These are phyloP conservation scores for Gadus chalcogrammus DNA, from an alignment of 2,113 vertebrate genomes.

Conservation along the genomic window DNA sequence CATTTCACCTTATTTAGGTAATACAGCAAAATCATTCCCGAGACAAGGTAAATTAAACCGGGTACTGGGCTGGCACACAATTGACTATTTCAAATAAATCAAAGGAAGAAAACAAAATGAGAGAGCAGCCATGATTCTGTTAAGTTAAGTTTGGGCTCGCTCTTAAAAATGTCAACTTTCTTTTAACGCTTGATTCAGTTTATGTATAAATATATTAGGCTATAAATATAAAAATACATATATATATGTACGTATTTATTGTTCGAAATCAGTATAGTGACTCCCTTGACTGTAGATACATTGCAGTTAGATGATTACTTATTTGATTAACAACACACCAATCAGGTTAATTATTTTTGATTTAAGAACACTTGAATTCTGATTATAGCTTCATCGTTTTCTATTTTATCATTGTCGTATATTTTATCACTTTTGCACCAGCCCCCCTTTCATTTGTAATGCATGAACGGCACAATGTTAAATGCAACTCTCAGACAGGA, in stretches of 20 bases:
- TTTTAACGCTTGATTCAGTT: not conserved
- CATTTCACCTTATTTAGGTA: slow-evolving; percentile 82
- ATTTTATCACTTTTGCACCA: slow-evolving; percentile 27
- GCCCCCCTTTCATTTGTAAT: slow-evolving; percentile 54
- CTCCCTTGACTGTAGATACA: no score
- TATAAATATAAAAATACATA: not conserved
- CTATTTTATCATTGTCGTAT: slow-evolving; percentile 42
- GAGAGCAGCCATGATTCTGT: not conserved
- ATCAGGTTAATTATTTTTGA: no score
- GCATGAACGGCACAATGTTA: slow-evolving; percentile 55
- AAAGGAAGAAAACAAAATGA: slow-evolving; percentile 16
- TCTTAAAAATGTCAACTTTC: no score
- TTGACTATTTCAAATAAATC: slow-evolving; percentile 29
- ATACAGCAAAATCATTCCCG: slow-evolving; percentile 68
- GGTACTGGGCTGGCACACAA: slow-evolving; percentile 46
- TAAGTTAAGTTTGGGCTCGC: no score
- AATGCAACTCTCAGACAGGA: slow-evolving; percentile 61
- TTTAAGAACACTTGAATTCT: no score
- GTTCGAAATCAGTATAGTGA: no score
- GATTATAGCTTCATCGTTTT: slow-evolving; percentile 2
- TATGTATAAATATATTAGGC: not conserved
- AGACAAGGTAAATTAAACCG: slow-evolving; percentile 66
- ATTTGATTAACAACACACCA: not conserved
- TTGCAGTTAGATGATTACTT: no score
- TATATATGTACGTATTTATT: not conserved